A percentile compares a stretch with the other conserved stretches of the same genome.
phyloP scores from a whole-genome alignment of 1,140 invertebrate genomes.

The Rhopalosiphum maidis region DNA sequence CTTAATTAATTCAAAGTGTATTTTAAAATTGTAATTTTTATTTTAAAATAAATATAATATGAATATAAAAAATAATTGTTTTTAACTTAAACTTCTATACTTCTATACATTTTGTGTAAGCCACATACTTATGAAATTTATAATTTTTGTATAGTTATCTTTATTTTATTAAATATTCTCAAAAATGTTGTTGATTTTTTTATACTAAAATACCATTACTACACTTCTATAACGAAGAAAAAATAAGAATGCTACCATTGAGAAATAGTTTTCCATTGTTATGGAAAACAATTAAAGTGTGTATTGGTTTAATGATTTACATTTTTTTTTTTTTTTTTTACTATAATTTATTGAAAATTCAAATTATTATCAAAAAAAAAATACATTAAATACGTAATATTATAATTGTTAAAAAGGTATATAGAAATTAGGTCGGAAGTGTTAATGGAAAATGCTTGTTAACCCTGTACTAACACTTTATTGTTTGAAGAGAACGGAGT shows the following conservation, averaged over 20 bases:
- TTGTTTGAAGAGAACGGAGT: not conserved
- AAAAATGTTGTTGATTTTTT: not conserved
- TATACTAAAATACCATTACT: not conserved
- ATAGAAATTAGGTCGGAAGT: not conserved
- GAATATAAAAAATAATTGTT: too few species aligned
- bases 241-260: not conserved
- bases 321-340: not conserved
- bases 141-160: not conserved
- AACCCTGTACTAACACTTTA: not conserved
- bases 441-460: slow-evolving; percentile 8
- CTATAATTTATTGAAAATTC: not conserved
- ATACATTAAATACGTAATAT: not conserved
- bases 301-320: not conserved
- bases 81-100: too few species aligned
- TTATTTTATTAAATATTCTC: not conserved
- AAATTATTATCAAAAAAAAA: not conserved
- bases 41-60: too few species aligned
- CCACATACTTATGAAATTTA: not conserved
- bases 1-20: not conserved
- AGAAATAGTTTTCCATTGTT: not conserved
- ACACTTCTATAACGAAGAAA: not conserved
- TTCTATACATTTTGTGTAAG: not conserved
- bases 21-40: not conserved
- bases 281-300: not conserved
- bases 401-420: slow-evolving; percentile 8